Base-by-base conservation (phyloP, 1,140 invertebrate species). In the Atta texana region DNA sequence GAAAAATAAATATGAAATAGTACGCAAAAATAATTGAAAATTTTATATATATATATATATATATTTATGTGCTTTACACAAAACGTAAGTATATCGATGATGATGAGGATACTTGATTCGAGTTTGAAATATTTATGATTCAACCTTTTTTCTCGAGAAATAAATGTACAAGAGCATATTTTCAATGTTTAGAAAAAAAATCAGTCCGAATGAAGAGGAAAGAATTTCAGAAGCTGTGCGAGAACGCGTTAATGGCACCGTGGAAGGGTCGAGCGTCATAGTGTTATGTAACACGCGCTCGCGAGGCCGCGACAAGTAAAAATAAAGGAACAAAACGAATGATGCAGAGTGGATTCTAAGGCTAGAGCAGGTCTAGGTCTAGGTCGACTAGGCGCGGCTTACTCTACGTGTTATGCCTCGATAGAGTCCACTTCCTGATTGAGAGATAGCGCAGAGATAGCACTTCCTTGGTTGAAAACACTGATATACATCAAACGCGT, bases 281-380 rank as follows among this genome's bases (percentile, higher is more conserved):
- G 34, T 0, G 39, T 90, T 92, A 87, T 72, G 85, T 87, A 91
- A 91, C 24, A 49, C 44, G 88, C 72, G 53, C 59, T 88, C 44
- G 85, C 78, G n/a, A 82, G 87, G 72, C 86, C 61, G 81, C 87
- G 84, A 76, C 88, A 91, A 76, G 91, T 84, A 92, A 92, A 92
- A 92, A 92, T 90, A 92, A 92, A 92, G 87, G 75, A 90, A 92
- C 85, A 75, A 87, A 86, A 88, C 84, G 71, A 44, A 21, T 68
- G 82, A 88, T 86, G 89, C 86, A 85, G 88, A 87, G 86, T 85
- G 88, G 89, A 90, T 87, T 92, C 91, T 88, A 85, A 87, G 88
- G 69, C 85, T 91, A 92, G 92, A 92, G 85, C 84, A 86, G 85
- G 89, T 90, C 89, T 90, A 90, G 89, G 89, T 94, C 94, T 94